Evolutionary conservation across 2,888 invertebrate genomes (phyloP), one percentile per base, ranked within the genome.

Genomic region (Trissonchulus latispiculum): DNA sequence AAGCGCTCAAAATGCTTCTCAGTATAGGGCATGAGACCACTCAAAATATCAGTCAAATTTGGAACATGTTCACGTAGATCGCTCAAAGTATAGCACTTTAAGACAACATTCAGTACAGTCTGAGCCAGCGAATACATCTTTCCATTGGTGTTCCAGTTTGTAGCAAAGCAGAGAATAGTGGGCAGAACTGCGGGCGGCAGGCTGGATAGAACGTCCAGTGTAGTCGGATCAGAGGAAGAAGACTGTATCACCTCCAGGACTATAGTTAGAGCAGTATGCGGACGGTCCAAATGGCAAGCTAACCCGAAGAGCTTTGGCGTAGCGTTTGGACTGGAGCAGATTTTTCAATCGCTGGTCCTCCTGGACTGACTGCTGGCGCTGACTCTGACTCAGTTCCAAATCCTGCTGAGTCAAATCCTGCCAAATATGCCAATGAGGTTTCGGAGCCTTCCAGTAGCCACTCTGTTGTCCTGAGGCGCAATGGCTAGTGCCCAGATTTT

Each of bases 61-160:
- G 88, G 86, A 35, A 90, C 86, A n/a, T n/a, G n/a, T 80, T 87
- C 87, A 66, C 91, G 86, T 29, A 86, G 78, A 32, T 83, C 80
- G 31, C 83, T 82, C 1, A 83, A 80, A 1, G 90, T 86, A 72
- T 90, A 86, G 81, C 90, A 89, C 48, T 88, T 88, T 36, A 93
- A 84, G 74, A 95, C 83, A 72, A 90, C 87, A 77, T 90, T 88
- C 76, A 95, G 85, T 1, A 95, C 89, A 28, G 90, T 83, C 86
- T 93, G 90, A 15, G 84, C 83, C 70, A 80, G 80, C 70, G 80
- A 80, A 75, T 81, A 90, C 81, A 91, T 89, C 79, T 89, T 90
- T 79, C 91, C 91, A 82, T 94, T 95, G 23, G 91, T 92, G 83
- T 94, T 93, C 95, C 95, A 95, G 75, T 89, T 88, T 18, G 89